Evolutionary conservation across 2,797 vertebrate species (phyloP).

Genomic region (Schizopygopsis malacanthus): DNA sequence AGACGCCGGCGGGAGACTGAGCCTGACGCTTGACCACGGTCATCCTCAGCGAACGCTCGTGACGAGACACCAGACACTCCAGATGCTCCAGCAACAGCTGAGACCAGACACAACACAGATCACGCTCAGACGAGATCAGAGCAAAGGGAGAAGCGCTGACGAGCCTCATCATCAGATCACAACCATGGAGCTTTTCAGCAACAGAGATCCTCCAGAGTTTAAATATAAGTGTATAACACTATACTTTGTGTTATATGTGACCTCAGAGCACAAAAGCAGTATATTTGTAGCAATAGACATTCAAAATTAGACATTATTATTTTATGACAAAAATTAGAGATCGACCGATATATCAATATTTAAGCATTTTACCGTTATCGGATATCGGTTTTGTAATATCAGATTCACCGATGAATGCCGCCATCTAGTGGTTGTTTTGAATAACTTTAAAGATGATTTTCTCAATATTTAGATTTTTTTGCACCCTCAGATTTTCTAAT

Average conservation of each 20-base stretch:
- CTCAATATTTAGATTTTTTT: too few relatives aligned
- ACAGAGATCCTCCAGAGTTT: neutral
- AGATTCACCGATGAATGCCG: too few relatives aligned
- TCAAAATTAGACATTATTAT: too few relatives aligned
- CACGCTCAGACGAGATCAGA: neutral
- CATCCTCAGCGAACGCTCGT: conserved; percentile 95
- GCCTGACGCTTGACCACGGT: conserved; percentile 97
- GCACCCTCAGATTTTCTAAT: too few relatives aligned
- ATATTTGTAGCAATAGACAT: too few relatives aligned
- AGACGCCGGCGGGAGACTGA: conserved; percentile 96
- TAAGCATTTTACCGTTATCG: too few relatives aligned
- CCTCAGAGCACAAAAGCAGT: too few relatives aligned
- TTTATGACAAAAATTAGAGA: too few relatives aligned
- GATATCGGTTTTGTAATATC: too few relatives aligned
- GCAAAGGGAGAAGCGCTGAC: neutral
- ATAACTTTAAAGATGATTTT: too few relatives aligned
- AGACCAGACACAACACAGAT: neutral
- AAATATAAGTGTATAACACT: neutral
- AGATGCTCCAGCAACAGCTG: conserved; percentile 93
- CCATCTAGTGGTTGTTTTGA: too few relatives aligned
- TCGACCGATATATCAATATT: too few relatives aligned
- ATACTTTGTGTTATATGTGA: neutral
- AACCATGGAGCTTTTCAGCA: neutral
- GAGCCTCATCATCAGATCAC: neutral
- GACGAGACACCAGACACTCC: conserved; percentile 96